Evolutionary conservation across 2,888 invertebrate species (phyloP).

Genomic region (Galerucella nymphaeae): DNA sequence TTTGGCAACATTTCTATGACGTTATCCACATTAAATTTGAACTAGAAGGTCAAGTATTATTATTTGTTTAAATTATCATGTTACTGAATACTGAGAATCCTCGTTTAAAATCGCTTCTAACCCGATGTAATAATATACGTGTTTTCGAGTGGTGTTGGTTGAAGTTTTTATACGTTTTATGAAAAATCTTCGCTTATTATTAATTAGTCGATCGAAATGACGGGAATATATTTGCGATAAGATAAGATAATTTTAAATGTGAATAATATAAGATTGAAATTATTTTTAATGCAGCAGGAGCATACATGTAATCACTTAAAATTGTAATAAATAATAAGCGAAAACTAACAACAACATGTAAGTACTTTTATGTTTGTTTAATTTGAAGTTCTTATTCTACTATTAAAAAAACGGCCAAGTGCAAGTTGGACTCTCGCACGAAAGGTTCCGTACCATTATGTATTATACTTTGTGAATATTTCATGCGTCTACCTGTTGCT

Average conservation of each 20-base stretch:
- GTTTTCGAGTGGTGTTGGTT: not conserved
- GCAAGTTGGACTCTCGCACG: too few relatives aligned
- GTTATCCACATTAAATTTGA: not conserved
- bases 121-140: too few relatives aligned
- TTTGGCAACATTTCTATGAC: not conserved
- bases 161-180: not conserved
- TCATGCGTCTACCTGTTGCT: too few relatives aligned
- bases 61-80: not conserved
- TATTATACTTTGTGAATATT: too few relatives aligned
- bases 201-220: not conserved
- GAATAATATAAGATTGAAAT: too few relatives aligned
- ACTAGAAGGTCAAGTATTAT: not conserved
- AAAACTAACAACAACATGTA: not conserved
- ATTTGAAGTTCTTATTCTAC: too few relatives aligned
- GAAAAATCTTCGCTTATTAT: slow-evolving; percentile 1
- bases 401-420: too few relatives aligned
- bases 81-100: not conserved
- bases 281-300: not conserved
- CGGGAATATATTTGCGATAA: not conserved
- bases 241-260: not conserved
- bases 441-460: too few relatives aligned
- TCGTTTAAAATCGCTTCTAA: not conserved
- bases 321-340: not conserved
- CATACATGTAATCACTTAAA: not conserved
- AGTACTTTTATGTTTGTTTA: too few relatives aligned